Conservation (phyloP, 23 tunicate species). For the Phallusia fumigata region DNA sequence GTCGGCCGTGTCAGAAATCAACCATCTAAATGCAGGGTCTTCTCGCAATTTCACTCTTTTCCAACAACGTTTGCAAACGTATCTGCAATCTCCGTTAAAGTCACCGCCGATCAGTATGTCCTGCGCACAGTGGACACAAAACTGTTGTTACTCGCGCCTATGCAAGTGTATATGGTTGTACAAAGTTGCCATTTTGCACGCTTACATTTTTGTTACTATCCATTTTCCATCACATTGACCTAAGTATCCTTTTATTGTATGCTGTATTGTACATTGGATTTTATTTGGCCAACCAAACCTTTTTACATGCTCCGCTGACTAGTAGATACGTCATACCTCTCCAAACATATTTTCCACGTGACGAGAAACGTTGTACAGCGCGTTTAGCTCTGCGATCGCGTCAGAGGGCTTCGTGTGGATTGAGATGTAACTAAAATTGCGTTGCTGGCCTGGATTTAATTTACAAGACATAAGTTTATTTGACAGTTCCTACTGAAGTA, state of each 20-base stretch:
- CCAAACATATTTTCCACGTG: conserved; percentile 16
- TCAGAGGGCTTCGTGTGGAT: conserved; percentile 75
- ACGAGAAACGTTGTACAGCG: conserved; percentile 52
- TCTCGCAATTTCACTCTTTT: conserved; percentile 26
- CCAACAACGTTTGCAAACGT: conserved; percentile 56
- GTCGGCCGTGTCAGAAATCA: conserved; percentile 47
- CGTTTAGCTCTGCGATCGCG: conserved; percentile 59
- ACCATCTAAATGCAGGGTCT: conserved; percentile 50
- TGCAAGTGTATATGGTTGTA: too few species aligned
- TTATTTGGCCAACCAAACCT: too few species aligned
- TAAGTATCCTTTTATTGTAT: too few species aligned
- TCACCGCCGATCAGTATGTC: conserved; percentile 69
- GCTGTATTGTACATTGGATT: too few species aligned
- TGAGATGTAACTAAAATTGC: conserved; percentile 33
- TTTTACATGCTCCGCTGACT: too few species aligned
- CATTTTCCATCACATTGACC: too few species aligned
- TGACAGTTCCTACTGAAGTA: too few species aligned
- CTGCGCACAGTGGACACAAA: too few species aligned
- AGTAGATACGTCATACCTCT: not conserved
- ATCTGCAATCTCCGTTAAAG: conserved; percentile 87
- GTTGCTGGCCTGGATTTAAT: not conserved
- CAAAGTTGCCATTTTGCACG: too few species aligned
- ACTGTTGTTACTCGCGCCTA: too few species aligned
- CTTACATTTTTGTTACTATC: too few species aligned
- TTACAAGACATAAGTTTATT: too few species aligned